Conservation (phyloP, 2,113 vertebrate species). For the Lepus europaeus region DNA sequence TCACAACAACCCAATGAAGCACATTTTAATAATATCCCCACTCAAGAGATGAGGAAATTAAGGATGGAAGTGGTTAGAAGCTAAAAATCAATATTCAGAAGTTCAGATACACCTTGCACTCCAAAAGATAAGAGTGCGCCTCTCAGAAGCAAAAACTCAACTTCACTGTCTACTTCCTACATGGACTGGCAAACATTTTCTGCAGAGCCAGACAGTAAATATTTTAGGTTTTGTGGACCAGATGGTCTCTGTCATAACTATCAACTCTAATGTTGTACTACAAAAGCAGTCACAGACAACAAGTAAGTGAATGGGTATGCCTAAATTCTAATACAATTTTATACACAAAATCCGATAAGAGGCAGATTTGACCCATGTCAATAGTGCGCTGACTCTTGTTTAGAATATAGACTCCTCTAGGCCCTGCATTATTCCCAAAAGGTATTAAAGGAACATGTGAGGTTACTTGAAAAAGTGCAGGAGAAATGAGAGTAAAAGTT, state of each 20-base stretch:
- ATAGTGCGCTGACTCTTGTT: not conserved
- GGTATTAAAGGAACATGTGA: not conserved
- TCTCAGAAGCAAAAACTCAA: not conserved
- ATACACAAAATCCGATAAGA: not conserved
- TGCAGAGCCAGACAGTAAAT: not conserved
- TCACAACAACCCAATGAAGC: not conserved
- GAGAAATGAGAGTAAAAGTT: no score
- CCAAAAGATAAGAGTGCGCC: accelerated
- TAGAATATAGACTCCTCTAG: not conserved
- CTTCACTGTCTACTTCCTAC: not conserved
- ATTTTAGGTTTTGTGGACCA: not conserved
- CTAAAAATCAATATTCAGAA: not conserved
- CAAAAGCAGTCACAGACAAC: not conserved
- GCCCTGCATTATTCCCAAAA: not conserved
- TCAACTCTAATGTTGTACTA: not conserved
- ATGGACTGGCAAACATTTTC: not conserved
- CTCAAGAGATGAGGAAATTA: not conserved
- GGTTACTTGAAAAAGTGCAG: no score
- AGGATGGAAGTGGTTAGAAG: not conserved
- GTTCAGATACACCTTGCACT: not conserved
- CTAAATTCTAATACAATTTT: not conserved
- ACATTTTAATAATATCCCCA: not conserved
- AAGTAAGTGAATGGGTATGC: not conserved
- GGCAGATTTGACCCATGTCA: not conserved
- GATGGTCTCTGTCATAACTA: not conserved